Conservation (phyloP, 2,113 vertebrate species). For the Paracanthobrama guichenoti region DNA sequence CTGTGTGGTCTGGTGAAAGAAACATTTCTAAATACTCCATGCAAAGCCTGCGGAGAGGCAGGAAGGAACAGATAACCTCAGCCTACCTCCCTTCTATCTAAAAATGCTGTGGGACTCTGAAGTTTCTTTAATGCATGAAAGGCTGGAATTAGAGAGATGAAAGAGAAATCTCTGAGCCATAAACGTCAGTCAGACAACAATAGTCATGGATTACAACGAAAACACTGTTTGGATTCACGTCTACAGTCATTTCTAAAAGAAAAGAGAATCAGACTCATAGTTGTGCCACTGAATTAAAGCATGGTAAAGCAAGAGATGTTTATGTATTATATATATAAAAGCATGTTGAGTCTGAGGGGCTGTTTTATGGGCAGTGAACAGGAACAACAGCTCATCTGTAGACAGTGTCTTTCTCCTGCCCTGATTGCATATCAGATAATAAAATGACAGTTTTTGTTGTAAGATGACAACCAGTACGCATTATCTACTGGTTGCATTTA, state of each 20-base stretch:
- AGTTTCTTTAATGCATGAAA: slow-evolving; percentile 45
- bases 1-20: slow-evolving; percentile 57
- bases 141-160: slow-evolving; percentile 47
- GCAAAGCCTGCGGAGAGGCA: slow-evolving; percentile 51
- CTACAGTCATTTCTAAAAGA: slow-evolving; percentile 29
- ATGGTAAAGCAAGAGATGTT: background rate
- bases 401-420: background rate
- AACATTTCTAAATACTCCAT: slow-evolving; percentile 58
- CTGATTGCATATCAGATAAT: background rate
- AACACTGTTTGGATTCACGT: slow-evolving; percentile 43
- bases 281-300: background rate
- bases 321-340: background rate
- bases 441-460: background rate
- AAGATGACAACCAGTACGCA: background rate
- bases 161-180: slow-evolving; percentile 45
- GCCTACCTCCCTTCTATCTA: slow-evolving; percentile 53
- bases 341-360: background rate
- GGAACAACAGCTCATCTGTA: background rate
- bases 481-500: background rate
- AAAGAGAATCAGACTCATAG: slow-evolving; percentile 16
- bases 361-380: background rate
- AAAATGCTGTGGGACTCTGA: slow-evolving; percentile 43
- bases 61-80: slow-evolving; percentile 58
- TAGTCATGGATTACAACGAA: slow-evolving; percentile 53
- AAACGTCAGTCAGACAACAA: slow-evolving; percentile 52